phyloP scores from a whole-genome alignment of 2,888 invertebrate genomes.

The Drosophila seclusa region DNA sequence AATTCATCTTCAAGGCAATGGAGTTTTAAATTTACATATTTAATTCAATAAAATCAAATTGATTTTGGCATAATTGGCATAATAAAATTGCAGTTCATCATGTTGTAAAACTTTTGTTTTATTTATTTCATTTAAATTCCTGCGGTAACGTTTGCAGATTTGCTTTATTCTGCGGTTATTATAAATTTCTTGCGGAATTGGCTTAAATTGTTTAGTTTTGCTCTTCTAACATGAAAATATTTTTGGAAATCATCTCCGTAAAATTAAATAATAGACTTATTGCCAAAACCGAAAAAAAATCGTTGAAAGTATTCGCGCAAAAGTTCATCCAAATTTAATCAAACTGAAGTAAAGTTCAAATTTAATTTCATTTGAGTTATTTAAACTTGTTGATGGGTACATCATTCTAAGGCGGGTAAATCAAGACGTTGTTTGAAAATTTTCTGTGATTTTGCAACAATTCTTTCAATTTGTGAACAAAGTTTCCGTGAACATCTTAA shows the following conservation, averaged over 20 bases:
- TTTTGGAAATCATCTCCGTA: not conserved
- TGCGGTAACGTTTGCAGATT: constrained; percentile 41
- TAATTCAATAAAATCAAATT: not conserved
- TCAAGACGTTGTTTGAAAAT: not conserved
- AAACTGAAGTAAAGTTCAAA: constrained; percentile 5
- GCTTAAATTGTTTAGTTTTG: constrained; percentile 49
- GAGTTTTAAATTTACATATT: not conserved
- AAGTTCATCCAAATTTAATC: not conserved
- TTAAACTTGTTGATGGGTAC: not conserved
- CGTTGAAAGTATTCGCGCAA: not conserved
- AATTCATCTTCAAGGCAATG: not conserved
- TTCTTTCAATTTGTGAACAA: not conserved
- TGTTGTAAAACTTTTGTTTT: constrained; percentile 8
- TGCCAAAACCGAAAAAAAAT: not conserved
- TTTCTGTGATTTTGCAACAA: not conserved
- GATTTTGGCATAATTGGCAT: not conserved
- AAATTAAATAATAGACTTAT: constrained; percentile 12
- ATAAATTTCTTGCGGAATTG: constrained; percentile 34
- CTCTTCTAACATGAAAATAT: constrained; percentile 17
- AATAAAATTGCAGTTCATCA: not conserved
- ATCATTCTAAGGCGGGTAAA: not conserved
- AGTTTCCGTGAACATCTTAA: not conserved
- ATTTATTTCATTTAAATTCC: constrained; percentile 66
- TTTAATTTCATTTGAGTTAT: constrained; percentile 1
- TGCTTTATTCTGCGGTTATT: constrained; percentile 35